These are phyloP conservation scores for Pseudoatta argentina DNA, from an alignment of 1,140 invertebrate species.

Conservation along the genomic window DNA sequence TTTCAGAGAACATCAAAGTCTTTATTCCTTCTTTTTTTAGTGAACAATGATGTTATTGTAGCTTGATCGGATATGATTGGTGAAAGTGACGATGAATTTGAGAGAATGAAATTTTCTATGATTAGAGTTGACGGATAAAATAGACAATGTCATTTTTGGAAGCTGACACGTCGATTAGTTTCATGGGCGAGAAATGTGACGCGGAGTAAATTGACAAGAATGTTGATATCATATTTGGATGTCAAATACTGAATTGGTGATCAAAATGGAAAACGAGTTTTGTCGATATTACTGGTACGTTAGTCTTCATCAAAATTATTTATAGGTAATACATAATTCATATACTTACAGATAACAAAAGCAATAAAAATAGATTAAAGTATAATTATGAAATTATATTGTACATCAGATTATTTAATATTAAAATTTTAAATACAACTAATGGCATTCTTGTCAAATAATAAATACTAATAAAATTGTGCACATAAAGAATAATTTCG, in stretches of 20 bases:
- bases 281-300: neutral
- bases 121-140: neutral
- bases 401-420: neutral
- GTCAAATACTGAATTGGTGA: neutral
- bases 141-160: neutral
- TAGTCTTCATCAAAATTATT: neutral
- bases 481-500: too few relatives aligned
- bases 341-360: neutral
- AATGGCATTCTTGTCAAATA: neutral
- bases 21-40: neutral
- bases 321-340: neutral
- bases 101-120: conserved; percentile 5
- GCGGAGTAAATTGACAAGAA: neutral
- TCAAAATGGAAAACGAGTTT: conserved; percentile 1
- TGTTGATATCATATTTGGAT: neutral
- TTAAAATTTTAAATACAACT: neutral
- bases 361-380: neutral
- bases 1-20: neutral
- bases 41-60: neutral
- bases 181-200: neutral
- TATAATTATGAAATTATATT: neutral
- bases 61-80: neutral
- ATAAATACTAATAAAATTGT: neutral
- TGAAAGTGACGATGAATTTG: neutral
- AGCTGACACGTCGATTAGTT: conserved; percentile 30